phyloP scores from a whole-genome alignment of 2,888 invertebrate species.

The Meteorus colon region DNA sequence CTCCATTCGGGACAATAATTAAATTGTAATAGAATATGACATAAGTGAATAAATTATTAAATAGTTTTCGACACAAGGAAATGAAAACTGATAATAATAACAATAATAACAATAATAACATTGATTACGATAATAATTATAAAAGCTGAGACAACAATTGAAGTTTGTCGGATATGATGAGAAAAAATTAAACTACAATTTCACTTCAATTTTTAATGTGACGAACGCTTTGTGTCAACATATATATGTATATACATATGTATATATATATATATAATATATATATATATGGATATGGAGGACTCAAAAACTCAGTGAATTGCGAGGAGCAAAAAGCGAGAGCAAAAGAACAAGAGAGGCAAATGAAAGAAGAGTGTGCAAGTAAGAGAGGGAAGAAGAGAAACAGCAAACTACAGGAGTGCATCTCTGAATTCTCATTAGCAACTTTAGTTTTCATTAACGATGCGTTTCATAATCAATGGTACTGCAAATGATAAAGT shows the following conservation, averaged over 20 bases:
- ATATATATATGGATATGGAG: not conserved
- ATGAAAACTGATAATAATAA: not conserved
- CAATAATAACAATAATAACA: not conserved
- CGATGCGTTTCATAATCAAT: constrained; percentile 36
- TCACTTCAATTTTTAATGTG: not conserved
- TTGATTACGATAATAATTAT: no score
- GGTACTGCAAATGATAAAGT: constrained; percentile 27
- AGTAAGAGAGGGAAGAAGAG: constrained; percentile 1
- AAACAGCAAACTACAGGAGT: constrained; percentile 18
- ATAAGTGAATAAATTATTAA: not conserved
- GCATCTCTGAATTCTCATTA: constrained; percentile 31
- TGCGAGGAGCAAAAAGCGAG: not conserved
- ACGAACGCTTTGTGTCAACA: constrained; percentile 16
- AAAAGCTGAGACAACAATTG: no score
- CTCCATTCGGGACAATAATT: not conserved
- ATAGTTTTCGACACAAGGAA: not conserved
- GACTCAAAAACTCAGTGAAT: constrained; percentile 8
- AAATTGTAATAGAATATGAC: not conserved
- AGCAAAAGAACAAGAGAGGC: not conserved
- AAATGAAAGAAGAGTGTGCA: not conserved
- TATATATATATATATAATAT: not conserved
- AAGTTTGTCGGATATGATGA: not conserved
- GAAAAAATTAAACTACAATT: not conserved
- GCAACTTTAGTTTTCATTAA: constrained; percentile 37
- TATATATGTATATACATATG: not conserved